Evolutionary conservation across 2,113 vertebrate genomes (phyloP).

Genomic region (Cercocebus atys): DNA sequence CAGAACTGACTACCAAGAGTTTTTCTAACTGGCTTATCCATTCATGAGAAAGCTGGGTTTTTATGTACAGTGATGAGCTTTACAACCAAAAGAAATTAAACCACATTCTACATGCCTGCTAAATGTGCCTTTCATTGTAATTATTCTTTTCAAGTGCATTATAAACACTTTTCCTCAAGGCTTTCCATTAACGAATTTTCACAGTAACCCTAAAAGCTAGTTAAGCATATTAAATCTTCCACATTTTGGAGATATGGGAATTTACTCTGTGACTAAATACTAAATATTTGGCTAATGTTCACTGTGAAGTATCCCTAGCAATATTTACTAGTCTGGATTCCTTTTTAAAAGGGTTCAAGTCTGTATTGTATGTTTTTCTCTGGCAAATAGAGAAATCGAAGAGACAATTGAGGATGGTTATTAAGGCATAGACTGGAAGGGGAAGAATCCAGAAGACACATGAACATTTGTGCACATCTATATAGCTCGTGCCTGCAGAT

Average conservation of each 20-base stretch:
- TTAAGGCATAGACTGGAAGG: background rate
- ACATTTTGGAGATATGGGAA: background rate
- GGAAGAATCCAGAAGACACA: background rate
- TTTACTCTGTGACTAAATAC: slow-evolving; percentile 20
- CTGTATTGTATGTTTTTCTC: background rate
- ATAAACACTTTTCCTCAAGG: slow-evolving; percentile 54
- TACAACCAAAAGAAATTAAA: slow-evolving; percentile 57
- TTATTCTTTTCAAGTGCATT: slow-evolving; percentile 65
- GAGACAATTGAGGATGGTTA: background rate
- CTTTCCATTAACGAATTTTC: slow-evolving; percentile 47
- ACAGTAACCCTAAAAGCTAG: slow-evolving; percentile 54
- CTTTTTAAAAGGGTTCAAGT: background rate
- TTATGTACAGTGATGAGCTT: slow-evolving; percentile 50
- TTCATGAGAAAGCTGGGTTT: slow-evolving; percentile 49
- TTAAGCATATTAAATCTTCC: slow-evolving; percentile 47
- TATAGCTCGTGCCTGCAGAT: background rate
- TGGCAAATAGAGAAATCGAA: background rate
- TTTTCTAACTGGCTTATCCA: slow-evolving; percentile 59
- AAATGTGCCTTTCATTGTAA: slow-evolving; percentile 67
- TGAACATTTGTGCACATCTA: background rate
- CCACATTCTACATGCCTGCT: background rate
- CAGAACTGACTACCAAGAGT: slow-evolving; percentile 61
- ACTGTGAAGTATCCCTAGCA: background rate
- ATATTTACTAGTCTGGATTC: background rate
- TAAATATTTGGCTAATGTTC: slow-evolving; percentile 34